These are phyloP conservation scores for Piprites chloris DNA, from an alignment of 2,113 vertebrate species.

Conservation along the genomic window DNA sequence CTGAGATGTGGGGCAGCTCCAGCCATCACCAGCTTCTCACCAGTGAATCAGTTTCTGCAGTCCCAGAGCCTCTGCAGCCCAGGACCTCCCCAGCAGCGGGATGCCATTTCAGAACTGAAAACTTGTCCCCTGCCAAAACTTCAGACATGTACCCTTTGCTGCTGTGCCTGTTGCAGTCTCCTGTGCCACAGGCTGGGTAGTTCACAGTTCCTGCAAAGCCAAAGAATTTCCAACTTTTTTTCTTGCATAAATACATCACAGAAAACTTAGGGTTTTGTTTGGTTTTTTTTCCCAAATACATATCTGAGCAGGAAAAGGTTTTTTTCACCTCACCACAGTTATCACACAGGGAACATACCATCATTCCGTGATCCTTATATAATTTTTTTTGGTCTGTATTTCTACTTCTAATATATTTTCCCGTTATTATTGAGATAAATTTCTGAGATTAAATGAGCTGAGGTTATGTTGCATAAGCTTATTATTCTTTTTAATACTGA, in stretches of 20 bases:
- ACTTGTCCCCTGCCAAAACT: background rate
- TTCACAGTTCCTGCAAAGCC: background rate
- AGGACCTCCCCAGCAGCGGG: accelerated
- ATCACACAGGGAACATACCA: background rate
- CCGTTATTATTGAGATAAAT: background rate
- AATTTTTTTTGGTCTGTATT: background rate
- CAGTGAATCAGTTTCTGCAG: background rate
- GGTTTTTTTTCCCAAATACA: background rate
- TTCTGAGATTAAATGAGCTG: background rate
- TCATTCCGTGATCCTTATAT: background rate
- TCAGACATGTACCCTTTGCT: accelerated
- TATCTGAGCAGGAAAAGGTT: accelerated
- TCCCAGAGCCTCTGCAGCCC: background rate
- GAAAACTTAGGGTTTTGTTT: background rate
- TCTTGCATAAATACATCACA: background rate
- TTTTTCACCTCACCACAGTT: background rate
- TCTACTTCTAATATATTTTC: background rate
- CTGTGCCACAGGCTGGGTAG: accelerated
- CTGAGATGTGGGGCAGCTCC: background rate
- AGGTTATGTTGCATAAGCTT: background rate
- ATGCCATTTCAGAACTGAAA: background rate
- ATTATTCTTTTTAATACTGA: background rate
- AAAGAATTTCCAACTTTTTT: background rate
- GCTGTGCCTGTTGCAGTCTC: background rate
- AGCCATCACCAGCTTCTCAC: background rate